Conservation (phyloP, 2,888 invertebrate species). For the Linnaemya vulpina region DNA sequence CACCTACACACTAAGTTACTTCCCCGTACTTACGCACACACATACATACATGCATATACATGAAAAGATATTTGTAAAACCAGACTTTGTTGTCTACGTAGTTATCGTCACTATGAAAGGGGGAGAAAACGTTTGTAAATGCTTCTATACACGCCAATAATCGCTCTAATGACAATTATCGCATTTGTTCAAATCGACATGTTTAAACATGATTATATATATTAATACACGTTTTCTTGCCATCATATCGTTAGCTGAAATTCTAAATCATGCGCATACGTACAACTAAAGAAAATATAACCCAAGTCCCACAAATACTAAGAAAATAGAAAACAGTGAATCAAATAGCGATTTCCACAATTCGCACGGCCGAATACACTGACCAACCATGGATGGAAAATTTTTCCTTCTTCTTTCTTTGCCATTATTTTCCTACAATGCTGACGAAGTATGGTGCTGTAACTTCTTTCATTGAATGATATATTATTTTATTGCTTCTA, state of each 20-base stretch:
- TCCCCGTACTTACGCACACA: background rate
- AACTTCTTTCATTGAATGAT: too few relatives aligned
- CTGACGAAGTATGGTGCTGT: too few relatives aligned
- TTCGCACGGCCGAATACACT: too few relatives aligned
- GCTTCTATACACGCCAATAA: slow-evolving; percentile 25
- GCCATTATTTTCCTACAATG: too few relatives aligned
- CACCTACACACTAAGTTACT: background rate
- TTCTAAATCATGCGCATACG: too few relatives aligned
- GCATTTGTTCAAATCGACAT: slow-evolving; percentile 61
- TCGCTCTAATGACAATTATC: slow-evolving; percentile 66
- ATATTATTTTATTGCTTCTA: too few relatives aligned
- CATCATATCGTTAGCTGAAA: background rate
- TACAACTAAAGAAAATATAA: too few relatives aligned
- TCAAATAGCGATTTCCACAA: too few relatives aligned
- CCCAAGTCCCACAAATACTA: too few relatives aligned
- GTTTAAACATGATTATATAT: slow-evolving; percentile 39
- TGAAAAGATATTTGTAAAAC: background rate
- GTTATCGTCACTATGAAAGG: background rate
- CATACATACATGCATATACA: slow-evolving; percentile 7
- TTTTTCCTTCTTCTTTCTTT: too few relatives aligned
- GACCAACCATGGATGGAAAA: too few relatives aligned
- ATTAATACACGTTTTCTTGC: background rate
- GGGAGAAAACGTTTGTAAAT: background rate
- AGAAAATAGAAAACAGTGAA: too few relatives aligned
- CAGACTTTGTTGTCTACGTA: background rate